Evolutionary conservation across 2,113 vertebrate genomes (phyloP), one percentile per base, ranked within the genome.

Genomic region (Pseudonaja textilis): DNA sequence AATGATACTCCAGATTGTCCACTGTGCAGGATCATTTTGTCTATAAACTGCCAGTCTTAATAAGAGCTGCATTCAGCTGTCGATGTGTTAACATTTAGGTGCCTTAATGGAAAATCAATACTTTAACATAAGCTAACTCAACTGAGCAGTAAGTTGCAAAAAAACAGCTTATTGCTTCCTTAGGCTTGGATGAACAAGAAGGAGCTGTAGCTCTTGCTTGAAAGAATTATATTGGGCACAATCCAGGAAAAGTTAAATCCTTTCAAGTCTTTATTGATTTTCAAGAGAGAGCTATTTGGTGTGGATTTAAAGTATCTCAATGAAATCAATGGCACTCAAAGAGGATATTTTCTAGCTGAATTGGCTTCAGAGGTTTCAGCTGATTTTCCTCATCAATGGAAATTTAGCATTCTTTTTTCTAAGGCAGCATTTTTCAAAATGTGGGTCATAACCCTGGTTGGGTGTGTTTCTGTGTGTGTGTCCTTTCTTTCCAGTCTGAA

Each of bases 51-150:
- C 69, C 90, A 95, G 22, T 93, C 88, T 96, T 96, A 96, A 96
- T 96, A 95, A 95, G 91, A 96, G 94, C 5, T 94, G 55, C 34
- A 94, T 94, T 95, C 85, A 6, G 12, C 57, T 96, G 91, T 95
- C 95, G 96, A 94, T 96, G 96, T 90, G 93, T 95, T 85, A 95
- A 52, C 0, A 0, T 96, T 96, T 96, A 90, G 96, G 94, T 96
- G 96, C 39, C 59, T 94, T 97, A 97, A 96, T 96, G 61, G 95
- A 96, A 96, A 97, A 97, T 97, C 96, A 96, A 95, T 97, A 94
- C 92, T 95, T 97, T 95, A 96, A 93, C 74, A 89, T 95, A 90
- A 96, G 85, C 29, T 97, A 96, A 96, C 97, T 97, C 95, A 8
- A 94, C 23, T 88, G 16, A 91, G n/a, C 50, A 93, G 95, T 96